Evolutionary conservation across 2,888 invertebrate species (phyloP).

Genomic region (Aphodius granarius): DNA sequence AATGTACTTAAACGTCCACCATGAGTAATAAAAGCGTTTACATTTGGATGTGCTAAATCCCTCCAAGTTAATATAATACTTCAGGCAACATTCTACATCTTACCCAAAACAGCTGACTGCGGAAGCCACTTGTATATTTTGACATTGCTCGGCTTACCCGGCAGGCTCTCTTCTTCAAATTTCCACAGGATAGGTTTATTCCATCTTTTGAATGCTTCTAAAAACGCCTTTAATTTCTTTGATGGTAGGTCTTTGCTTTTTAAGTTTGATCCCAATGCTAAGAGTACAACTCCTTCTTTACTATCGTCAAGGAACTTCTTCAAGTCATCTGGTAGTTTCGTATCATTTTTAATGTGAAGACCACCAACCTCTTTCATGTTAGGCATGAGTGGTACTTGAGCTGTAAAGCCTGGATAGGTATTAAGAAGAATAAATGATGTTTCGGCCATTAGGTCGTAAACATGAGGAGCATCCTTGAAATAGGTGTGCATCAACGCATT

Average conservation of each 20-base stretch:
- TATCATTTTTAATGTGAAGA: constrained; percentile 28
- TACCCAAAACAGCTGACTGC: constrained; percentile 44
- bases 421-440: constrained; percentile 33
- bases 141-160: constrained; percentile 50
- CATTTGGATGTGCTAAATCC: constrained; percentile 26
- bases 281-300: constrained; percentile 45
- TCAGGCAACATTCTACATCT: constrained; percentile 27
- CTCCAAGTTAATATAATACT: background rate
- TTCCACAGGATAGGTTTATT: constrained; percentile 49
- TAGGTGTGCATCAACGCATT: constrained; percentile 29
- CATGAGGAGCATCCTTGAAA: constrained; percentile 28
- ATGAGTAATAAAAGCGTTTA: constrained; percentile 24
- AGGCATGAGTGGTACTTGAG: constrained; percentile 29
- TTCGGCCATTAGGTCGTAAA: constrained; percentile 31
- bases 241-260: constrained; percentile 40
- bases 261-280: constrained; percentile 49
- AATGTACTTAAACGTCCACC: constrained; percentile 22
- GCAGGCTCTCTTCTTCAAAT: constrained; percentile 42
- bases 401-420: constrained; percentile 29
- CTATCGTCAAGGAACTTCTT: constrained; percentile 43
- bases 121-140: constrained; percentile 53
- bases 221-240: constrained; percentile 36
- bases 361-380: constrained; percentile 36
- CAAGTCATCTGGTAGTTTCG: constrained; percentile 36
- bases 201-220: constrained; percentile 44